phyloP scores from a whole-genome alignment of 2,888 invertebrate genomes.

The Phasia obesa region DNA sequence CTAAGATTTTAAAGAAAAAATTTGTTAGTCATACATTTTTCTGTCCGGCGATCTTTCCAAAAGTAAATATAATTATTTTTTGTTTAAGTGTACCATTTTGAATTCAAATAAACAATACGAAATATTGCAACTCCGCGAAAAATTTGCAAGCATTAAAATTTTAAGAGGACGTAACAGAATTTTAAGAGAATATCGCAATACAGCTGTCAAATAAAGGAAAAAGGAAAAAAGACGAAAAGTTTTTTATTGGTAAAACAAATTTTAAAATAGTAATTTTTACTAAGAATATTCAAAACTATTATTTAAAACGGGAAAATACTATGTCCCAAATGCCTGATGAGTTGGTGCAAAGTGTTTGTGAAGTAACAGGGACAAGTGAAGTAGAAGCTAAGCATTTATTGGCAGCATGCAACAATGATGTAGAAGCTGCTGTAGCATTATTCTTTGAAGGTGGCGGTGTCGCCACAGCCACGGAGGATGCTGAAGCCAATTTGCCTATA shows the following conservation, averaged over 20 bases:
- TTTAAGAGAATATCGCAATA: slow-evolving; percentile 31
- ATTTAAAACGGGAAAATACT: slow-evolving; percentile 22
- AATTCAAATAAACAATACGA: not conserved
- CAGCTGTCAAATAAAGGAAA: slow-evolving; percentile 46
- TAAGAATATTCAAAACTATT: not conserved
- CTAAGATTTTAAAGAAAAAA: too few species aligned
- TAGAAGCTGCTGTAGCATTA: slow-evolving; percentile 79
- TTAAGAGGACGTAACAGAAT: too few species aligned
- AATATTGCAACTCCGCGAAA: not conserved
- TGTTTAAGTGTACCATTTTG: too few species aligned
- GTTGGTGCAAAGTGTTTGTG: slow-evolving; percentile 78
- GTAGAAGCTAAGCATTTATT: slow-evolving; percentile 78
- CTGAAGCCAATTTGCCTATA: slow-evolving; percentile 64
- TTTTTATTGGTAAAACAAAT: slow-evolving; percentile 56
- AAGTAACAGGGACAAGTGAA: slow-evolving; percentile 78
- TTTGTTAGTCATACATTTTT: too few species aligned
- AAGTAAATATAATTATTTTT: too few species aligned
- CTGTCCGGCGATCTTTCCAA: too few species aligned
- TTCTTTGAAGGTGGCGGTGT: slow-evolving; percentile 78
- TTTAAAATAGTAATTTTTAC: slow-evolving; percentile 27
- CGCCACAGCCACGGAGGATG: slow-evolving; percentile 58
- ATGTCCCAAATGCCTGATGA: slow-evolving; percentile 72
- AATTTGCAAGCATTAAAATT: not conserved
- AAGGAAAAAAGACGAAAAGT: slow-evolving; percentile 27
- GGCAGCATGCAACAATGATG: slow-evolving; percentile 79